Percentiles rank a stretch among this genome's conserved stretches.
phyloP scores from a whole-genome alignment of 2,113 vertebrate genomes.

The Vimba vimba region DNA sequence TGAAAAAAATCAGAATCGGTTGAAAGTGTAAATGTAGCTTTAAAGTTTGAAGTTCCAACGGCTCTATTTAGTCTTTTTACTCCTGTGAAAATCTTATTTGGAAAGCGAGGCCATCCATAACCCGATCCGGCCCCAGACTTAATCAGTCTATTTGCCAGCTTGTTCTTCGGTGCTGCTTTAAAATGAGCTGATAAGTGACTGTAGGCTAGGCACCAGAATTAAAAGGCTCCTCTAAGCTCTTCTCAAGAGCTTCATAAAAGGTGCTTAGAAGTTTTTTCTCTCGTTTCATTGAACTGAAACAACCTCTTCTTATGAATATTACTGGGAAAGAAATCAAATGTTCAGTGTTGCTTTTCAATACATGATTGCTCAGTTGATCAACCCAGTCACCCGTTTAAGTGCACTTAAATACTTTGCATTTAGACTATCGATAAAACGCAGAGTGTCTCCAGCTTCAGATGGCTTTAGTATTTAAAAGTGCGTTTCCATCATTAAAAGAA shows the following conservation, averaged over 20 bases:
- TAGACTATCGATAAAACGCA: background rate
- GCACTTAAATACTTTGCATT: constrained; percentile 14
- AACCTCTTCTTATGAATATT: background rate
- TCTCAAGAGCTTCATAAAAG: constrained; percentile 28
- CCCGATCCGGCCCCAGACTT: constrained; percentile 24
- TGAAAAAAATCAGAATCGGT: background rate
- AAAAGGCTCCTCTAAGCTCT: constrained; percentile 33
- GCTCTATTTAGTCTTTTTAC: background rate
- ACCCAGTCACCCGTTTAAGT: background rate
- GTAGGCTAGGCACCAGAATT: constrained; percentile 31
- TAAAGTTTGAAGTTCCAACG: background rate
- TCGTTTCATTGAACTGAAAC: constrained; percentile 18
- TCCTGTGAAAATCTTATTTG: constrained; percentile 23
- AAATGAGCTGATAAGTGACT: constrained; percentile 33
- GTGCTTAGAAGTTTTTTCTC: background rate
- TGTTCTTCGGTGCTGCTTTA: constrained; percentile 14
- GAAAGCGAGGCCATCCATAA: constrained; percentile 21
- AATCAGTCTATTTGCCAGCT: constrained; percentile 20
- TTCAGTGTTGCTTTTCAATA: constrained; percentile 16
- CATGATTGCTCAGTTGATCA: constrained; percentile 7
- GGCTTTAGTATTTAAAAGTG: constrained; percentile 39
- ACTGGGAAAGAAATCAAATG: background rate
- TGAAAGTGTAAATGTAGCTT: background rate
- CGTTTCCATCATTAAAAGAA: constrained; percentile 17
- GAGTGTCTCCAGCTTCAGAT: constrained; percentile 2